Evolutionary conservation across 2,888 invertebrate genomes (phyloP), one percentile per base, ranked within the genome.

Genomic region (Balanococcus diminutus): DNA sequence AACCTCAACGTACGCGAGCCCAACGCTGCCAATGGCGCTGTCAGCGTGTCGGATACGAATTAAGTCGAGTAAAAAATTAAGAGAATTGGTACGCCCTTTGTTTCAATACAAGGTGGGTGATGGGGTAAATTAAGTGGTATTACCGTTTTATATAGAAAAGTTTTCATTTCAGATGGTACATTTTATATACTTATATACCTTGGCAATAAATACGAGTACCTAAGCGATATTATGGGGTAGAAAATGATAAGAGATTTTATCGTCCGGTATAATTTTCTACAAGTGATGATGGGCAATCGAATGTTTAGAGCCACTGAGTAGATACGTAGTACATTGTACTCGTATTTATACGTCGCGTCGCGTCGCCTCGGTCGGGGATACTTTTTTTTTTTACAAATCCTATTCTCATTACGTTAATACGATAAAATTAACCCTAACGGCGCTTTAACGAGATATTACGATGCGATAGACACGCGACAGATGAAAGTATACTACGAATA

Each of bases 51-150:
- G 75, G 75, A 75, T 75, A 32, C 32, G 75, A 32, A 75, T 31
- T 32, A 75, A 75, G 32, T 75, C 75, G 75, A 75, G 75, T 75
- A 75, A 75, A 32, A 75, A 75, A 75, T 75, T 75, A 28, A 32
- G 75, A 32, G 75, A 75, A 75, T 75, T 75, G 75, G 75, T 51
- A 51, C 51, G 51, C 75, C n/a, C 28, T 75, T 75, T 75, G 75
- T 75, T 75, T 75, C 16, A 75, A 75, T 32, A 22, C 16, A 32
- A n/a, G 32, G 9, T 36, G 19, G 32, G 32, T n/a, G 75, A 75
- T 67, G 61, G 72, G 75, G 75, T 75, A 75, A 75, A 67, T 67
- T 67, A 67, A 75, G 75, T 75, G 75, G 28, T 25, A 75, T 75
- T 32, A 32, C 67, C 67, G 31, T 67, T 67, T 28, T n/a, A n/a